Evolutionary conservation across 2,888 invertebrate species (phyloP).

Genomic region (Scaptomyza tumidula): DNA sequence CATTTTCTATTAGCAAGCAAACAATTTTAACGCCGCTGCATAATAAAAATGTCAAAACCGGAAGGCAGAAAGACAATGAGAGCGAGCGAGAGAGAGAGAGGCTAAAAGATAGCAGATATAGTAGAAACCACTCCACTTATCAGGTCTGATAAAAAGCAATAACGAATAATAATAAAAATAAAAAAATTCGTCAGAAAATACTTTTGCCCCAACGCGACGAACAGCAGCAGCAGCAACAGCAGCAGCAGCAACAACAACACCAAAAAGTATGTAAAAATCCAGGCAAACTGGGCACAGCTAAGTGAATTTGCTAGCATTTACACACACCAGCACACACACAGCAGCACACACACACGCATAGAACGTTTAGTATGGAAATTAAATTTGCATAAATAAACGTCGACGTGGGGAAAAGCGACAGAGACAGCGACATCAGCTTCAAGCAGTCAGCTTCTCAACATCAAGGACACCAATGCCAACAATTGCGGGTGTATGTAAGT

Average conservation of each 20-base stretch:
- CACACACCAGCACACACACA: slow-evolving; percentile 12
- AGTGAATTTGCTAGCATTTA: slow-evolving; percentile 63
- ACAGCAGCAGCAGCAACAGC: slow-evolving; percentile 34
- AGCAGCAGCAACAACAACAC: slow-evolving; percentile 46
- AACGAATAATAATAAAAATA: slow-evolving; percentile 37
- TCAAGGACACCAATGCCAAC: slow-evolving; percentile 62
- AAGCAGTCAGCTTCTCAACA: slow-evolving; percentile 37
- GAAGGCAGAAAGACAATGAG: not conserved
- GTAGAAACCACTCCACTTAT: slow-evolving; percentile 56
- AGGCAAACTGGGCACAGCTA: slow-evolving; percentile 68
- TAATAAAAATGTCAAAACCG: slow-evolving; percentile 62
- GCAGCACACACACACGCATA: slow-evolving; percentile 35
- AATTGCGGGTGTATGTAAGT: slow-evolving; percentile 11
- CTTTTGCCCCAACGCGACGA: slow-evolving; percentile 30
- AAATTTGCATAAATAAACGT: slow-evolving; percentile 81
- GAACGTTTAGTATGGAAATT: slow-evolving; percentile 78
- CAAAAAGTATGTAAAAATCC: slow-evolving; percentile 71
- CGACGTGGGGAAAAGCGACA: slow-evolving; percentile 65
- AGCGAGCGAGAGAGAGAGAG: not conserved
- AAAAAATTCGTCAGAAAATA: slow-evolving; percentile 45
- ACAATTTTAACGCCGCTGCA: slow-evolving; percentile 71
- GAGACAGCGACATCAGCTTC: slow-evolving; percentile 53
- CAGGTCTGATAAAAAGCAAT: slow-evolving; percentile 78
- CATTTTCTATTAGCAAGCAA: slow-evolving; percentile 76
- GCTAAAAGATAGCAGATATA: not conserved